Evolutionary conservation across 2,113 vertebrate genomes (phyloP).

Genomic region (Gallinago media): DNA sequence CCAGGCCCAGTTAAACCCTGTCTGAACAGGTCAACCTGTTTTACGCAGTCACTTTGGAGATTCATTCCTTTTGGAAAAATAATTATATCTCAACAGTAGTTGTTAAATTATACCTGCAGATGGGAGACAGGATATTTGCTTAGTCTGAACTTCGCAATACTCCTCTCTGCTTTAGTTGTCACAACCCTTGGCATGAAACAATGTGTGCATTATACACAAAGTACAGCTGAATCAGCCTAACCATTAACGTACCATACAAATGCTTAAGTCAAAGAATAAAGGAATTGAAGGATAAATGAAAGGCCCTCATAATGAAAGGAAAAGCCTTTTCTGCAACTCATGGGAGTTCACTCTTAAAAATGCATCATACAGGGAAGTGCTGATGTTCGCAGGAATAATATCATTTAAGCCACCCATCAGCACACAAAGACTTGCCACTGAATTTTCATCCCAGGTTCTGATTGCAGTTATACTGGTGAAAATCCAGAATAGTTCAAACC

Average conservation of each 20-base stretch:
- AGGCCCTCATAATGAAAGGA: constrained; percentile 29
- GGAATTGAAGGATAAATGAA: constrained; percentile 52
- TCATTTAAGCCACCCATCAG: constrained; percentile 10
- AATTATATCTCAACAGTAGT: constrained; percentile 15
- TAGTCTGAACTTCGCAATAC: constrained; percentile 6
- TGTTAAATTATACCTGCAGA: constrained; percentile 28
- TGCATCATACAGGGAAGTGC: constrained; percentile 9
- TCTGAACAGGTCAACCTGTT: neutral
- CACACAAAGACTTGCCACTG: neutral
- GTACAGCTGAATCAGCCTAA: constrained; percentile 47
- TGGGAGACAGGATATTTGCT: constrained; percentile 3
- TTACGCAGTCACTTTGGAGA: constrained; percentile 3
- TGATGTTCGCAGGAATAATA: constrained; percentile 16
- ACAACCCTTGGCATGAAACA: constrained; percentile 29
- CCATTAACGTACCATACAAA: constrained; percentile 30
- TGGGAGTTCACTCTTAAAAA: constrained; percentile 38
- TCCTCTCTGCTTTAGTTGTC: constrained; percentile 41
- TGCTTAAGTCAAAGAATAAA: constrained; percentile 32
- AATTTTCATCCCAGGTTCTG: neutral
- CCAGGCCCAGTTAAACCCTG: neutral
- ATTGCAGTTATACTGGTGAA: neutral
- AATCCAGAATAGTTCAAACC: neutral
- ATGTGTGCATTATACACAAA: neutral
- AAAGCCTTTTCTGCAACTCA: constrained; percentile 21
- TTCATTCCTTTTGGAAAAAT: neutral